Evolutionary conservation across 2,797 vertebrate genomes (phyloP), one percentile per base, ranked within the genome.

Genomic region (Coccyzus lansbergi): DNA sequence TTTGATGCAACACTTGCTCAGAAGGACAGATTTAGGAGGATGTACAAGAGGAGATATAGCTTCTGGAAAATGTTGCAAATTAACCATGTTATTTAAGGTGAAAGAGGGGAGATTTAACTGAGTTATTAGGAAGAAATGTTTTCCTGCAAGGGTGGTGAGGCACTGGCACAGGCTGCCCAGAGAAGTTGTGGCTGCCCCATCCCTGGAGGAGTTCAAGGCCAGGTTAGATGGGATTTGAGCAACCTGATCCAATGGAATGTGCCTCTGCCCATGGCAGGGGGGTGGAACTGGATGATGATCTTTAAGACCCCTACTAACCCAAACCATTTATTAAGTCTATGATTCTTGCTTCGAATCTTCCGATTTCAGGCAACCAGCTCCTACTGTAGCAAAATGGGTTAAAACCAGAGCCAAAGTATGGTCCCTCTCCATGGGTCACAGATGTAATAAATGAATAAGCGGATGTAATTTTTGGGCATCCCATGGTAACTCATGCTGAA

Each of bases 1-100:
- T 87, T 77, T 55, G 36, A 67, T 64, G 69, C 75, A 91, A 77
- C 72, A 89, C 82, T 58, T 89, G 70, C 89, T 89, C 51, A 79
- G 67, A 38, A 88, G 28, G 12, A 81, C 0, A 84, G 53, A 60
- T 64, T 72, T 26, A 84, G 28, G 40, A 77, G 52, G 51, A 84
- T 4, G 3, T 64, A 83, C 36, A n/a, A n/a, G 48, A 82, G 46
- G 89, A 89, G 42, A 76, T 1, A 36, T 5, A 81, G 78, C 42
- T 89, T 94, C 53, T 65, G 71, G 70, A 89, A 95, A 74, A 82
- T 9, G 59, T 20, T 87, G 60, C 55, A 79, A 89, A 94, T 91
- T 62, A 94, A 80, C 38, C 12, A 17, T 0, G 16, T 63, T 88
- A 90, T 91, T 48, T 24, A 48, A 48, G 46, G 20, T 48, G 46